Base-by-base conservation (phyloP, 2,113 vertebrate species). In the Monarcha castaneiventris region DNA sequence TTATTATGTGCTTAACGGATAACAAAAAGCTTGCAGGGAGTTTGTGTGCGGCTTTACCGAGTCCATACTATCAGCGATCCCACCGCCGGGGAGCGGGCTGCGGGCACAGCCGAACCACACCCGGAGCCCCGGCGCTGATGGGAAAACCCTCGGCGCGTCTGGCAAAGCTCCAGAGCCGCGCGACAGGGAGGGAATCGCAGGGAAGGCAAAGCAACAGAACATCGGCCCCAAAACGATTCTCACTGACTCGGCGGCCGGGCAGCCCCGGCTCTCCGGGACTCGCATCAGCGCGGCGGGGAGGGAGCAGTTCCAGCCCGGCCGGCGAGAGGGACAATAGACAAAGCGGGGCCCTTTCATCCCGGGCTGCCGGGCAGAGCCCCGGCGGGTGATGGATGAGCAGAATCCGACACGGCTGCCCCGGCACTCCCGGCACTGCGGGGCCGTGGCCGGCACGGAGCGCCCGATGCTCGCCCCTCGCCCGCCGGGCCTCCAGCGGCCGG, bases 381-480 rank as follows among this genome's bases (percentile, higher is more conserved):
- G 97, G 97, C 97, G 97, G 98, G 97, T 97, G 98, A 97, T 96
- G 97, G 97, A 97, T 97, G 97, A 97, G 97, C 95, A 96, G 95
- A 69, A 49, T 27, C 91, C 76, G 26, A 67, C 94, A 84, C 89
- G 79, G 68, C 94, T 96, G 97, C 97, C 97, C 97, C 93, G 78
- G 26, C 46, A 69, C 37, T 3, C 58, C 33, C 95, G 91, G 77
- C 94, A 66, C 80, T 30, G 72, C 89, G 66, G 61, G 63, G 56
- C 96, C 72, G 89, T 39, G 86, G 93, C 91, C 64, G 39, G 72
- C 89, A 90, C 96, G 90, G 93, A 87, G 94, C 37, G 37, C 77
- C 82, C 93, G 77, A 16, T 15, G 9, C 61, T 22, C 11, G 33
- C 43, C 13, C 33, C 54, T 5, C 51, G 23, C 11, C 16, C 7